A percentile compares a stretch with the other conserved stretches of the same genome.
phyloP scores from a whole-genome alignment of 2,888 invertebrate species.

The Amphipoea lucens region DNA sequence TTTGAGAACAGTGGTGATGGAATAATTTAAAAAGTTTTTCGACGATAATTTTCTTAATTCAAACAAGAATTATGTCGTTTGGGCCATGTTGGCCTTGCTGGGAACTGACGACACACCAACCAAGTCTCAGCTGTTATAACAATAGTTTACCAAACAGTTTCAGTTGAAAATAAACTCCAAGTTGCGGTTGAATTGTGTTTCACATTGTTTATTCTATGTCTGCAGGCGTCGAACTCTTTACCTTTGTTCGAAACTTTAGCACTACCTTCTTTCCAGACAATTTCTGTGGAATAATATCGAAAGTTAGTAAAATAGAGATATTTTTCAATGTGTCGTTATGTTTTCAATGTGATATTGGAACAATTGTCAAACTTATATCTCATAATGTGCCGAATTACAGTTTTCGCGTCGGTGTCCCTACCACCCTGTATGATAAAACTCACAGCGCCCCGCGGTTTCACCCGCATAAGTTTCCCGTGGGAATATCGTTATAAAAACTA shows the following conservation, averaged over 20 bases:
- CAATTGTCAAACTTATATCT: background rate
- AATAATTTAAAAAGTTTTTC: background rate
- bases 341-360: background rate
- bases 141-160: slow-evolving; percentile 56
- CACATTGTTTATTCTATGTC: slow-evolving; percentile 74
- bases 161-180: slow-evolving; percentile 63
- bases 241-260: slow-evolving; percentile 73
- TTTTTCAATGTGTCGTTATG: slow-evolving; percentile 30
- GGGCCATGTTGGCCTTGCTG: background rate
- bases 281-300: slow-evolving; percentile 62
- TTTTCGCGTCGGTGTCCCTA: too few species aligned
- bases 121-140: slow-evolving; percentile 45
- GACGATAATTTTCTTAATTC: background rate
- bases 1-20: too few species aligned
- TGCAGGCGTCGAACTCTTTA: slow-evolving; percentile 73
- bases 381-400: too few species aligned
- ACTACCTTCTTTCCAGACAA: slow-evolving; percentile 71
- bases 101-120: slow-evolving; percentile 13
- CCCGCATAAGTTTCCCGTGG: too few species aligned
- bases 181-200: slow-evolving; percentile 65
- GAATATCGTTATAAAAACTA: too few species aligned
- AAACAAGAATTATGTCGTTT: background rate
- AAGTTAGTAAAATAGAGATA: slow-evolving; percentile 49
- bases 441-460: too few species aligned
- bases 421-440: too few species aligned